Percentiles rank a stretch among this genome's conserved stretches.
Conservation (phyloP, 2,888 invertebrate genomes). For the Mimachlamys varia region DNA sequence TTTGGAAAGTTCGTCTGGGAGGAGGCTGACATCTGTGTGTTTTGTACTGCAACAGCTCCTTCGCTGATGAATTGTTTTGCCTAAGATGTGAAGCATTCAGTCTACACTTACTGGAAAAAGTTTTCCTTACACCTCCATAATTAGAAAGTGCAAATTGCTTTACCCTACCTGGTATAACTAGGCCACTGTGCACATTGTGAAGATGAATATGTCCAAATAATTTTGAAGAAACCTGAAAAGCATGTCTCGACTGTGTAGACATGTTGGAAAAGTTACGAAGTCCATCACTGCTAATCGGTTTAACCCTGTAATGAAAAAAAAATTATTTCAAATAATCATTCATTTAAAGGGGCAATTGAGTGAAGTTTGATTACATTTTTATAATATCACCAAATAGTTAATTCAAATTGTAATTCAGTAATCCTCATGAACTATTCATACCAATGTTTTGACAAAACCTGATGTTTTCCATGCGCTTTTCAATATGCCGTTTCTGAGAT, state of each 20-base stretch:
- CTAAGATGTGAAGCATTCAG: not conserved
- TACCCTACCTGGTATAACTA: not conserved
- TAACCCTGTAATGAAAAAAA: not conserved
- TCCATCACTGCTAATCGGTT: not conserved
- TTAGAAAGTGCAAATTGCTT: not conserved
- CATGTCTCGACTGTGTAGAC: not conserved
- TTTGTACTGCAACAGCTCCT: not conserved
- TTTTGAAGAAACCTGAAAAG: not conserved
- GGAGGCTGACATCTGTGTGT: constrained; percentile 7
- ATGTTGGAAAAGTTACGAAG: not conserved
- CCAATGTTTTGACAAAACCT: too few species aligned
- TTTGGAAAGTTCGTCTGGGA: not conserved
- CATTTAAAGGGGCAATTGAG: too few species aligned
- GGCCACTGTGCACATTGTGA: not conserved
- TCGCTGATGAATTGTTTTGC: not conserved
- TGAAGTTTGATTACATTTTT: too few species aligned
- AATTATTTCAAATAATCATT: not conserved
- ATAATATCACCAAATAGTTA: too few species aligned
- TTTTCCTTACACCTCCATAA: not conserved
- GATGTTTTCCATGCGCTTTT: too few species aligned
- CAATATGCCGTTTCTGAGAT: too few species aligned
- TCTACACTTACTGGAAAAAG: not conserved
- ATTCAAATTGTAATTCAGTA: too few species aligned
- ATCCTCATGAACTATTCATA: too few species aligned
- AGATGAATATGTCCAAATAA: not conserved